phyloP scores from a whole-genome alignment of 2,113 vertebrate genomes.

The Cyanoramphus novaezelandiae region DNA sequence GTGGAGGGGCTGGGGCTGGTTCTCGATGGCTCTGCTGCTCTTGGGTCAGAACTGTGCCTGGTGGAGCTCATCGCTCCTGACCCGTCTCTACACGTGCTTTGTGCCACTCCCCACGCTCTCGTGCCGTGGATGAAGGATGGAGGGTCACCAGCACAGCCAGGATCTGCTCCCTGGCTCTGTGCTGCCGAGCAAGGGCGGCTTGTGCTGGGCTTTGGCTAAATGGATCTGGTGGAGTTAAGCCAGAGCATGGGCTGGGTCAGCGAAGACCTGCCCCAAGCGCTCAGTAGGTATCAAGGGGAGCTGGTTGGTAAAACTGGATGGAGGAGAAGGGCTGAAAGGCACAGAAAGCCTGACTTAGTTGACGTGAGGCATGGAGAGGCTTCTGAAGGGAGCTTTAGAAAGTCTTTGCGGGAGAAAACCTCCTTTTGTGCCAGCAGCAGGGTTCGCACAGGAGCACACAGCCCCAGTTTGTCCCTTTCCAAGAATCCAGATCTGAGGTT shows the following conservation, averaged over 20 bases:
- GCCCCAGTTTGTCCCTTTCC: accelerated
- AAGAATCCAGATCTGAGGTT: neutral
- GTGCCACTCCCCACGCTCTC: accelerated
- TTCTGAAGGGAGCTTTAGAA: neutral
- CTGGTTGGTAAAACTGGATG: neutral
- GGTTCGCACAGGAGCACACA: neutral
- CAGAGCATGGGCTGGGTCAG: neutral
- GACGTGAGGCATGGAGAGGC: neutral
- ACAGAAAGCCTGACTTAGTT: neutral
- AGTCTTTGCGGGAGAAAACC: neutral
- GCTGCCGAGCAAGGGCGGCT: no score
- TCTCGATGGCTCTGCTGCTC: neutral
- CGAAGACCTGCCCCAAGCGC: accelerated
- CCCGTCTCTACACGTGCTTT: accelerated
- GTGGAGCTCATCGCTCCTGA: accelerated
- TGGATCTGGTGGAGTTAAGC: neutral
- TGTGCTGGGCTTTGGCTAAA: neutral
- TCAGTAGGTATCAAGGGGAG: neutral
- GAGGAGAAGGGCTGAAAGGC: neutral
- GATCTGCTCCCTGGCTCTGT: neutral
- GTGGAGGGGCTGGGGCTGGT: neutral
- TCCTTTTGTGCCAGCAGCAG: neutral
- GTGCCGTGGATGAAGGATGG: accelerated
- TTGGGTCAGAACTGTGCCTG: accelerated
- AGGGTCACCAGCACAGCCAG: accelerated